These are phyloP conservation scores for Oscheius onirici DNA, from an alignment of 2,888 invertebrate genomes.

Conservation along the genomic window DNA sequence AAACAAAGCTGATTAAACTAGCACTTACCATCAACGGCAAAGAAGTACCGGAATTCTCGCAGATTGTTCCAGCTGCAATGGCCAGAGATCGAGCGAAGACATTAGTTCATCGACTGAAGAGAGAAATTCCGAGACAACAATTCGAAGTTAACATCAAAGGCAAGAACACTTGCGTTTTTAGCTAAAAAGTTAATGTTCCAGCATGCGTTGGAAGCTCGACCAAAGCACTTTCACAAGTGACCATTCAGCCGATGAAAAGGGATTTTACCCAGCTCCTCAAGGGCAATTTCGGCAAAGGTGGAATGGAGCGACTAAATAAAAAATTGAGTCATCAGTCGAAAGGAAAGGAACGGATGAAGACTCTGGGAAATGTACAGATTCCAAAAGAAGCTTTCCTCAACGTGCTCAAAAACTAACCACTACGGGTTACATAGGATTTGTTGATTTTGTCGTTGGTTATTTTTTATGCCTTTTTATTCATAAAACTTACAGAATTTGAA, in stretches of 20 bases:
- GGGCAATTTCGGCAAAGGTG: constrained; percentile 62
- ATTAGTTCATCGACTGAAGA: constrained; percentile 60
- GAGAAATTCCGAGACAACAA: constrained; percentile 67
- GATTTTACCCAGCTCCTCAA: constrained; percentile 67
- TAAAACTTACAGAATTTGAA: constrained; percentile 6
- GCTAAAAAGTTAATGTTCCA: constrained; percentile 18
- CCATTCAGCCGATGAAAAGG: constrained; percentile 63
- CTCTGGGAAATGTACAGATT: constrained; percentile 88
- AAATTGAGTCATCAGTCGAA: constrained; percentile 87
- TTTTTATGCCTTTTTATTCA: neutral
- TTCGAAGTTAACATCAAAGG: constrained; percentile 61
- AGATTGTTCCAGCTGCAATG: constrained; percentile 61
- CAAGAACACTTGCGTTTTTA: too few relatives aligned
- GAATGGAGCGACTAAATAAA: constrained; percentile 81
- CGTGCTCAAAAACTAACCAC: constrained; percentile 56
- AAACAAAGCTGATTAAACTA: constrained; percentile 83
- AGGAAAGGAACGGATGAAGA: constrained; percentile 91
- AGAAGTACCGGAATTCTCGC: constrained; percentile 63
- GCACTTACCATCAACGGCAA: constrained; percentile 80
- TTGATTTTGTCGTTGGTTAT: neutral
- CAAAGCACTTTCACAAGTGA: constrained; percentile 61
- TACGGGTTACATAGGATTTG: constrained; percentile 11
- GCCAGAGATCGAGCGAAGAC: constrained; percentile 59
- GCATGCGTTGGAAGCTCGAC: constrained; percentile 58
- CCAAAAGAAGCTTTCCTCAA: constrained; percentile 90